Percentiles rank a stretch among this genome's conserved stretches.
These are phyloP conservation scores for Chanos chanos DNA, from an alignment of 2,797 vertebrate species.

Conservation along the genomic window DNA sequence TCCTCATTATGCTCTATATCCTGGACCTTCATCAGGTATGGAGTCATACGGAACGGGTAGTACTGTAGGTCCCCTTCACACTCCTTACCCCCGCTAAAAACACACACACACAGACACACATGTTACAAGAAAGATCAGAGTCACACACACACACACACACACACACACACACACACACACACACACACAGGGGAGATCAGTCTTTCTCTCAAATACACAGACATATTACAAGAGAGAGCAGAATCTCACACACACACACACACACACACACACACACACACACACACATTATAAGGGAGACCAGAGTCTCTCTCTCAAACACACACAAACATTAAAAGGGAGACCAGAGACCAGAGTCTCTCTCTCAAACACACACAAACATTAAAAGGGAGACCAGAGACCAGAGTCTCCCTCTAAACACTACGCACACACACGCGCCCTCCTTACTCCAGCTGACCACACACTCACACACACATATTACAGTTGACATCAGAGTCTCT, in stretches of 20 bases:
- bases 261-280: neutral
- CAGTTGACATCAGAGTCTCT: no score
- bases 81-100: conserved; percentile 75
- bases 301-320: no score
- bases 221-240: neutral
- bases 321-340: no score
- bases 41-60: conserved; percentile 92
- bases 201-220: neutral
- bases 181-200: neutral
- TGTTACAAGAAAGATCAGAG: neutral
- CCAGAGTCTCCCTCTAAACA: no score
- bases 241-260: neutral
- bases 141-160: neutral
- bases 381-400: no score
- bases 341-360: no score
- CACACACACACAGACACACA: neutral
- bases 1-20: conserved; percentile 73
- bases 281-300: neutral
- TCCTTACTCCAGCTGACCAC: no score
- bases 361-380: no score
- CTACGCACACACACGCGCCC: no score
- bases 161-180: neutral
- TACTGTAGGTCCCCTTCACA: conserved; percentile 76
- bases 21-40: conserved; percentile 89
- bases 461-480: no score